phyloP scores from a whole-genome alignment of 2,113 vertebrate genomes.

The Rana temporaria region DNA sequence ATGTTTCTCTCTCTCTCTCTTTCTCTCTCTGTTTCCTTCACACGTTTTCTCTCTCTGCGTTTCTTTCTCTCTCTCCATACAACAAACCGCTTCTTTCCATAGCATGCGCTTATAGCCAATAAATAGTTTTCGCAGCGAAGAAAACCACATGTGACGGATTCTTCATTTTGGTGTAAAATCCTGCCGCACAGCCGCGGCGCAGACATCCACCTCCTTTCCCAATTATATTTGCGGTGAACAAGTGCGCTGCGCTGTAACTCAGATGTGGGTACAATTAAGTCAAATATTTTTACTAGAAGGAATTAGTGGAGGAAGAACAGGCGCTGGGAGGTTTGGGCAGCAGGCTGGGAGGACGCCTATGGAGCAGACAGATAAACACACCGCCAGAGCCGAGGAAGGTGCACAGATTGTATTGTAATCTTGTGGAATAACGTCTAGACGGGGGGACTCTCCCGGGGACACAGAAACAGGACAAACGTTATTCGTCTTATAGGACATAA shows the following conservation, averaged over 20 bases:
- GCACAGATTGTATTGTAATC: conserved; percentile 12
- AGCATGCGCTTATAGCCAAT: no score
- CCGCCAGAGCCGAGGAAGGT: not conserved
- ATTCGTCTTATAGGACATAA: not conserved
- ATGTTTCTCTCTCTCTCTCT: no score
- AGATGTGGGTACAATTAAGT: not conserved
- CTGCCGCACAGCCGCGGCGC: no score
- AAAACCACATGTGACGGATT: not conserved
- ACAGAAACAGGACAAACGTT: conserved; percentile 3
- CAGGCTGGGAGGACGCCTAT: not conserved
- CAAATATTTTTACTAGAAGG: not conserved
- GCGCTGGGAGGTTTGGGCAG: not conserved
- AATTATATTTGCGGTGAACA: not conserved
- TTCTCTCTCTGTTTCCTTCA: no score
- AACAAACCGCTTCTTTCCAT: no score
- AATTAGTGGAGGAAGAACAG: not conserved
- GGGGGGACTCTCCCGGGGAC: conserved; percentile 47
- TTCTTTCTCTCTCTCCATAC: no score
- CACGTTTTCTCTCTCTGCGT: no score
- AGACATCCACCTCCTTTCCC: not conserved
- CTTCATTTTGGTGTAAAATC: not conserved
- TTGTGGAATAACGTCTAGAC: conserved; percentile 59
- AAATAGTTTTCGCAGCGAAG: not conserved
- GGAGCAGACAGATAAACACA: not conserved
- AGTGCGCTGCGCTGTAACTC: not conserved